A percentile compares a stretch with the other conserved stretches of the same genome.
Conservation (phyloP, 2,888 invertebrate species). For the Ophioninae sp. region DNA sequence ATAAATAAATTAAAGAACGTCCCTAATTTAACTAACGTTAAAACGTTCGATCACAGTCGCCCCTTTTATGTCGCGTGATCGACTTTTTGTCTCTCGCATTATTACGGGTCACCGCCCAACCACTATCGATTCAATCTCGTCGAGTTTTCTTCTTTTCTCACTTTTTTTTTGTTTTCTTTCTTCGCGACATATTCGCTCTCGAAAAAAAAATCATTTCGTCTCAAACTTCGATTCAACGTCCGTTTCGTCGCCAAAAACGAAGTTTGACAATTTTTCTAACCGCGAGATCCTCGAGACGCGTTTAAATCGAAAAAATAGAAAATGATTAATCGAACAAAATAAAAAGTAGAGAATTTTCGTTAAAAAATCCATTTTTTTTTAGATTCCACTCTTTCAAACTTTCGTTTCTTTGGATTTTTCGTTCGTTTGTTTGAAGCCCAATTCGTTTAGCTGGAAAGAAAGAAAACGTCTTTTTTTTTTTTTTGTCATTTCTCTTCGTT, state of each 20-base stretch:
- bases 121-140: constrained; percentile 44
- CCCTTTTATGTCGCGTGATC: constrained; percentile 23
- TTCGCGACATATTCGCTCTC: constrained; percentile 13
- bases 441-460: constrained; percentile 23
- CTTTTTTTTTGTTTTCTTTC: background rate
- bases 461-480: background rate
- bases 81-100: constrained; percentile 6
- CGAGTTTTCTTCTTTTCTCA: constrained; percentile 11
- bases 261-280: constrained; percentile 21
- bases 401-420: constrained; percentile 17
- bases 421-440: constrained; percentile 1
- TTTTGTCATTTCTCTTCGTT: no score
- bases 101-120: constrained; percentile 38
- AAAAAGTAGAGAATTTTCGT: background rate
- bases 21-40: constrained; percentile 56
- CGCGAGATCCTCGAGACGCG: constrained; percentile 38
- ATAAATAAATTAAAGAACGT: constrained; percentile 62
- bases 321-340: constrained; percentile 1
- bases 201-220: constrained; percentile 16
- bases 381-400: constrained; percentile 15
- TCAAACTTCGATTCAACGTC: constrained; percentile 34
- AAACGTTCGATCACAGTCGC: constrained; percentile 54
- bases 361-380: background rate
- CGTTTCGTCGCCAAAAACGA: constrained; percentile 20
- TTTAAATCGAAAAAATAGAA: constrained; percentile 18